phyloP scores from a whole-genome alignment of 2,888 invertebrate species.

The Meteorus cinctellus region DNA sequence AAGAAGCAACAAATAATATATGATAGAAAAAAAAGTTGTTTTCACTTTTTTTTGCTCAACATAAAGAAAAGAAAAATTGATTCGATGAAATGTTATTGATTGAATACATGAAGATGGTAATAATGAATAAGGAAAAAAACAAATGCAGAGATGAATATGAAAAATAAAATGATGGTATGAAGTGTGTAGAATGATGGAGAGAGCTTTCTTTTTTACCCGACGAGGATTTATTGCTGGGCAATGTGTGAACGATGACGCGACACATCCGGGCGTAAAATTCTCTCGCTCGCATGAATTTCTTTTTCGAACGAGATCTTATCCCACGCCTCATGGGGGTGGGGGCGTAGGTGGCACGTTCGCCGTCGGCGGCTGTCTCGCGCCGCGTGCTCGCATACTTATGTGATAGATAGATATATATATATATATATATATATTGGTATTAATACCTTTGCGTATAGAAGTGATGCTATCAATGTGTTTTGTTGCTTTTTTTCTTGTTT shows the following conservation, averaged over 20 bases:
- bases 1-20: background rate
- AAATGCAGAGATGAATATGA: background rate
- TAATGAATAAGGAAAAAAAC: background rate
- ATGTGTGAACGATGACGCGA: slow-evolving; percentile 46
- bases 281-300: slow-evolving; percentile 35
- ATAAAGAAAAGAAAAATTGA: background rate
- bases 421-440: slow-evolving; percentile 30
- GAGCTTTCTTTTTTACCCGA: slow-evolving; percentile 40
- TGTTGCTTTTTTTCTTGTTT: slow-evolving; percentile 27
- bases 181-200: slow-evolving; percentile 31
- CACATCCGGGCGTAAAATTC: slow-evolving; percentile 43
- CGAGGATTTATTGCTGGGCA: slow-evolving; percentile 43
- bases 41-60: background rate
- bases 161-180: slow-evolving; percentile 1
- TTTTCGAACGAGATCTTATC: slow-evolving; percentile 46
- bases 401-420: slow-evolving; percentile 19
- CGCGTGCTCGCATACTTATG: slow-evolving; percentile 28
- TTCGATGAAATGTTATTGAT: background rate
- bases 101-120: background rate
- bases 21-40: too few relatives aligned
- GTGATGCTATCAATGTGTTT: slow-evolving; percentile 32
- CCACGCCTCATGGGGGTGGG: slow-evolving; percentile 40
- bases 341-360: slow-evolving; percentile 44
- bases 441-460: slow-evolving; percentile 32
- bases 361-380: slow-evolving; percentile 38